Conservation (phyloP, 2,797 vertebrate genomes). For the Chaenodraco wilsoni region DNA sequence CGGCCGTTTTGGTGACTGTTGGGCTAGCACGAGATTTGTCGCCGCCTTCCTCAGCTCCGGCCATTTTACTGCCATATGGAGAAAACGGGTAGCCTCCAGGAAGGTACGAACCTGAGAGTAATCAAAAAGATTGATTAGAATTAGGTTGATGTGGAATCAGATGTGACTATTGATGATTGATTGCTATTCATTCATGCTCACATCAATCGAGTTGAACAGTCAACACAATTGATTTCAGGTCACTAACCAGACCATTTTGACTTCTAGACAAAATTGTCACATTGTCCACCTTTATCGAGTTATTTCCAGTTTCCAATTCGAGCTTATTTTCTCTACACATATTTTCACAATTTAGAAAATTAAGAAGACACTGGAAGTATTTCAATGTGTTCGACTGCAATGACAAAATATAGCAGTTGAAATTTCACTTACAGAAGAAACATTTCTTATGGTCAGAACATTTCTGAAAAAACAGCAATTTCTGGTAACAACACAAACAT, state of each 20-base stretch:
- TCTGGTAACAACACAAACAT: neutral
- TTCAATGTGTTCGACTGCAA: neutral
- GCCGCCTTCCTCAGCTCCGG: slow-evolving; percentile 83
- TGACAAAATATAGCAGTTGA: neutral
- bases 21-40: slow-evolving; percentile 95
- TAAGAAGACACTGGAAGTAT: neutral
- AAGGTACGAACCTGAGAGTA: slow-evolving; percentile 88
- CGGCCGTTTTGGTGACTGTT: slow-evolving; percentile 89
- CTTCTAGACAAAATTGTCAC: neutral
- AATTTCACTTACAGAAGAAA: neutral
- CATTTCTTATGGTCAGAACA: neutral
- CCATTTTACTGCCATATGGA: slow-evolving; percentile 91
- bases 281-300: neutral
- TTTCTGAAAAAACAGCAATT: neutral
- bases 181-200: slow-evolving; percentile 6
- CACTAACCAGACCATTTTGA: slow-evolving; percentile 7
- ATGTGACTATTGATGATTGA: slow-evolving; percentile 2
- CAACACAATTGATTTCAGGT: slow-evolving; percentile 22
- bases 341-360: neutral
- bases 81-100: slow-evolving; percentile 95
- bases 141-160: slow-evolving; percentile 2
- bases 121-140: slow-evolving; percentile 29
- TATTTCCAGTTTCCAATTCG: neutral
- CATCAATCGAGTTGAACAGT: slow-evolving; percentile 16
- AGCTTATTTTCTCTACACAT: neutral